Percentiles rank a stretch among this genome's conserved stretches.
These are phyloP conservation scores for Ophion slaviceki DNA, from an alignment of 2,888 invertebrate species.

Conservation along the genomic window DNA sequence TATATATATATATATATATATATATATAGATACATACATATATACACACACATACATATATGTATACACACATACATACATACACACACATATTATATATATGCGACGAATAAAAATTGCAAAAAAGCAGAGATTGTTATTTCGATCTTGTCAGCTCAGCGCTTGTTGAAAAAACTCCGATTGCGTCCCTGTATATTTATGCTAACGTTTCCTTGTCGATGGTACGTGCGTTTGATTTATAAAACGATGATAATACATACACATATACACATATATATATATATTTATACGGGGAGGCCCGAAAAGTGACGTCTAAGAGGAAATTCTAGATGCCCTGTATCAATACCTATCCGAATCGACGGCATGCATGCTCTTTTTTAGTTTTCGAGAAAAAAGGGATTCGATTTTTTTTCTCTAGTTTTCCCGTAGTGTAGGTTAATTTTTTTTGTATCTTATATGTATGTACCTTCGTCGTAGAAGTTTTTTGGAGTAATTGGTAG, in stretches of 20 bases:
- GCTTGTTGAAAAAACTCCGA: conserved; percentile 73
- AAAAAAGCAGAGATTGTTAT: not conserved
- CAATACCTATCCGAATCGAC: conserved; percentile 28
- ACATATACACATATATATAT: conserved; percentile 42
- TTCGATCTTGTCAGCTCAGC: conserved; percentile 70
- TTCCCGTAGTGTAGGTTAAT: too few species aligned
- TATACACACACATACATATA: not conserved
- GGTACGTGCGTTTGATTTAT: conserved; percentile 71
- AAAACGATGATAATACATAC: conserved; percentile 65
- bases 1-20: too few species aligned
- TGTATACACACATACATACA: not conserved
- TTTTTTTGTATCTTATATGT: too few species aligned
- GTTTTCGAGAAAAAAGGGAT: too few species aligned
- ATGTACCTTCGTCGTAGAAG: too few species aligned
- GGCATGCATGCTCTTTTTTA: too few species aligned
- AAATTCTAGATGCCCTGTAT: conserved; percentile 8
- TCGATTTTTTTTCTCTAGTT: too few species aligned
- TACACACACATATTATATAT: not conserved
- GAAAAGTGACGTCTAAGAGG: too few species aligned
- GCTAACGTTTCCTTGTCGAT: conserved; percentile 71
- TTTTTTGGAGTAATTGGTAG: too few species aligned
- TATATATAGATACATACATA: too few species aligned
- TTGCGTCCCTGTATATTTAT: conserved; percentile 75
- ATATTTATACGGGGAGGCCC: conserved; percentile 40
- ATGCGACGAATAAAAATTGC: conserved; percentile 11